Evolutionary conservation across 64 coral and sea anemone species (phyloP), one percentile per base, ranked within the genome.

Genomic region (Platygyra sinensis): DNA sequence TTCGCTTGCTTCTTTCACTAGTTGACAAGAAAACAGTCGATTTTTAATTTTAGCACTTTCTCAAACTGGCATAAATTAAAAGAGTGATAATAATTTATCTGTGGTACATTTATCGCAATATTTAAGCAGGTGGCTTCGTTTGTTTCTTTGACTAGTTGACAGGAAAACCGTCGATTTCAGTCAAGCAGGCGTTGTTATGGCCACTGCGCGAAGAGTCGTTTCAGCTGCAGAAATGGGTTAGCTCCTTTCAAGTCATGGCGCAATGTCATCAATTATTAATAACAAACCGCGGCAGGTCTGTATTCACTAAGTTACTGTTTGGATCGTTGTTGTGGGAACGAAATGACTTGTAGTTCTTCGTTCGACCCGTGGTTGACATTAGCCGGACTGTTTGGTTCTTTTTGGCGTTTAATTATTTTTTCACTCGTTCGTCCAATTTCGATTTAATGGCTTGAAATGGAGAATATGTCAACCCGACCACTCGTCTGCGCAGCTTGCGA

Each of bases 401-500:
- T 14, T 16, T 13, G 3, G 17, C 0, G 30, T 28, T 46, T 46
- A 12, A 29, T 30, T 15, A 32, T 27, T 73, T 30, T 15, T 1
- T 9, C 10, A 15, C 71, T 28, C 25, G 71, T 73, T 73, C 13
- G 71, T 10, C 30, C 3, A 30, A 73, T 73, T 50, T 46, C 62
- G 22, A 63, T 71, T 29, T 69, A 29, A 85, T 63, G 62, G 62
- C 63, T 81, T 81, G 54, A 83, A 10, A 31, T 60, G 17, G 2
- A 24, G 30, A 62, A 72, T 15, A 93, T 96, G 89, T 59, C 82
- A 15, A 78, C 78, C 8, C 61, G 88, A 3, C 42, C 61, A 6
- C 36, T 89, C 62, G 0, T 89, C 0, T 99, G 97, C 86, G 94
- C 52, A 0, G 91, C 94, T 4, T 99, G 97, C 36, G 83, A 77